Conservation (phyloP, 2,888 invertebrate genomes). For the Nemoura dubitans region DNA sequence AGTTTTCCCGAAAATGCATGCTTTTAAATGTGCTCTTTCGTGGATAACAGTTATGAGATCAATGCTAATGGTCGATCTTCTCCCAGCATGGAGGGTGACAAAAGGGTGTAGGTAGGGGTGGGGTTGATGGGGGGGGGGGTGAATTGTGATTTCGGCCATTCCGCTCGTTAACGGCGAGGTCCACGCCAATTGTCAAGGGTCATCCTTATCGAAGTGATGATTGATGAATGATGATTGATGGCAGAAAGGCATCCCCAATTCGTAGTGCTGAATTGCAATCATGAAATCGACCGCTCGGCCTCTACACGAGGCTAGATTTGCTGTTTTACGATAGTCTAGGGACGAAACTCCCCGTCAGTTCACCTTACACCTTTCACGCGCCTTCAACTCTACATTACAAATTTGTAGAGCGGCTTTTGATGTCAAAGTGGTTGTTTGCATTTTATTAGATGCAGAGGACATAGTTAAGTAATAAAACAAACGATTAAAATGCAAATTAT, state of each 20-base stretch:
- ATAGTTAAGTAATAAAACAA: background rate
- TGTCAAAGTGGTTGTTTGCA: background rate
- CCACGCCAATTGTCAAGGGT: background rate
- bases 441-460: background rate
- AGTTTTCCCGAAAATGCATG: background rate
- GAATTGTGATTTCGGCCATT: background rate
- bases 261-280: background rate
- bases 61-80: background rate
- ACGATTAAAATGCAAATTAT: background rate
- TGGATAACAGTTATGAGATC: background rate
- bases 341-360: too few relatives aligned
- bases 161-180: background rate
- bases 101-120: background rate
- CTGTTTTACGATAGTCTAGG: background rate
- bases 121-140: background rate
- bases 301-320: background rate
- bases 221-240: conserved; percentile 12
- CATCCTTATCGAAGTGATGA: background rate
- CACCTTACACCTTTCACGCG: too few relatives aligned
- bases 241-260: background rate
- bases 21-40: background rate
- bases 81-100: background rate
- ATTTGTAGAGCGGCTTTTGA: background rate
- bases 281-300: background rate
- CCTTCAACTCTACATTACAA: too few relatives aligned